phyloP scores from a whole-genome alignment of 2,113 vertebrate genomes.

The Pleuronectes platessa region DNA sequence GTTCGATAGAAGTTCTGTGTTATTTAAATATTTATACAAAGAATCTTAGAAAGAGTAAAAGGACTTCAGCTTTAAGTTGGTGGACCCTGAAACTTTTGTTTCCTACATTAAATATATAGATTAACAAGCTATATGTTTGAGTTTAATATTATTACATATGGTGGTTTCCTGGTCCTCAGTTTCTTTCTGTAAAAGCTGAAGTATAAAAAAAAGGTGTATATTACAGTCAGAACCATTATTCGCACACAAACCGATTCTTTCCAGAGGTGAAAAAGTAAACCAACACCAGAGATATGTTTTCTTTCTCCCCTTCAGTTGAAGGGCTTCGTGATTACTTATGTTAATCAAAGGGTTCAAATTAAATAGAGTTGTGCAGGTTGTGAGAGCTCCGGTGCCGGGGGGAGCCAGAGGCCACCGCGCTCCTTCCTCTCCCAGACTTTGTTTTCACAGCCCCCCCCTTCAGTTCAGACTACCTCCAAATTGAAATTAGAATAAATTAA shows the following conservation, averaged over 20 bases:
- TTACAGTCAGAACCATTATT: not conserved
- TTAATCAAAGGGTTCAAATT: conserved; percentile 80
- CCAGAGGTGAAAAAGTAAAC: conserved; percentile 44
- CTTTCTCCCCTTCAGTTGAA: conserved; percentile 56
- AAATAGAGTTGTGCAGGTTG: conserved; percentile 71
- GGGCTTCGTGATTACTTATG: conserved; percentile 68
- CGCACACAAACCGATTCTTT: conserved; percentile 6
- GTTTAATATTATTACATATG: not conserved
- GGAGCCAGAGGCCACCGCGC: conserved; percentile 69
- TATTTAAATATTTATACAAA: conserved; percentile 65
- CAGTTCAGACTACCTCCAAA: conserved; percentile 75
- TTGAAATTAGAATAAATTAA: conserved; percentile 86
- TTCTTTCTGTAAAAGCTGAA: not conserved
- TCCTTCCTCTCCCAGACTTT: conserved; percentile 69
- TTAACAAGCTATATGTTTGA: not conserved
- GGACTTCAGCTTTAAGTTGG: conserved; percentile 14
- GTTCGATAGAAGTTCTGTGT: conserved; percentile 59
- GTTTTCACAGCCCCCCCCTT: conserved; percentile 67
- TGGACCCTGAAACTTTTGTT: not conserved
- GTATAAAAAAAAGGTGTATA: not conserved
- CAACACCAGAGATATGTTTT: conserved; percentile 57
- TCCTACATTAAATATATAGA: not conserved
- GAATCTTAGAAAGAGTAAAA: conserved; percentile 29
- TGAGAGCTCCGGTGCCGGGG: conserved; percentile 59
- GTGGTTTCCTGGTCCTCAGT: not conserved